Conservation (phyloP, 1,140 invertebrate genomes). For the Carcinoscorpius rotundicauda region DNA sequence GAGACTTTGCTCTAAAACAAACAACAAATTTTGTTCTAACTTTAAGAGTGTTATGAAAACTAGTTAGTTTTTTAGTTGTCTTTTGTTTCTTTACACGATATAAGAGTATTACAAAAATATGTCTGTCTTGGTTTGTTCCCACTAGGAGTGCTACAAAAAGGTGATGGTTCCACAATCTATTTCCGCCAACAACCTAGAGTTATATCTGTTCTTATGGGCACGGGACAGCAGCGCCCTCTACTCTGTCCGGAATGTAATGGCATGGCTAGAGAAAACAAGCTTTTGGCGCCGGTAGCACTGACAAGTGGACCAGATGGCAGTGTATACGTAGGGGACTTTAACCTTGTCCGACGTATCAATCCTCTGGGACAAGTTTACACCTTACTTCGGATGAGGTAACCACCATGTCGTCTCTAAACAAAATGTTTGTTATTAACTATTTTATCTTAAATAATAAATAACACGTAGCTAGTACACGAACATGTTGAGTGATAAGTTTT, state of each 20-base stretch:
- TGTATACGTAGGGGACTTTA: conserved; percentile 90
- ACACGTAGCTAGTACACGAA: no score
- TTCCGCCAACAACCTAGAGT: conserved; percentile 84
- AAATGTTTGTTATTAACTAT: no score
- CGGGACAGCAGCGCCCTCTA: conserved; percentile 72
- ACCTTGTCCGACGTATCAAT: conserved; percentile 77
- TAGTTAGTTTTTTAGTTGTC: neutral
- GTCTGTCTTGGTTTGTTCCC: conserved; percentile 37
- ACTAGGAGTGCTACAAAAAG: conserved; percentile 93
- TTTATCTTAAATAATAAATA: no score
- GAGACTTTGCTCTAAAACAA: neutral
- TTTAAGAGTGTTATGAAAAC: conserved; percentile 1
- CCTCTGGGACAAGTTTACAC: conserved; percentile 52
- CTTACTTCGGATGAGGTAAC: conserved; percentile 20
- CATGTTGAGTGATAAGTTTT: no score
- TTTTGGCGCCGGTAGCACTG: conserved; percentile 81
- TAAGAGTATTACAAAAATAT: conserved; percentile 1
- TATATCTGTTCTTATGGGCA: conserved; percentile 82
- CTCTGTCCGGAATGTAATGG: conserved; percentile 68
- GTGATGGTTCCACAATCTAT: conserved; percentile 93
- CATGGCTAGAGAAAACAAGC: conserved; percentile 58
- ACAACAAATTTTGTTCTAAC: neutral
- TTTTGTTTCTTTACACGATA: conserved; percentile 10
- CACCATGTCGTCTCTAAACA: neutral
- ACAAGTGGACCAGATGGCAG: conserved; percentile 84